phyloP scores from a whole-genome alignment of 2,888 invertebrate genomes.

The Pasiphila rectangulata region DNA sequence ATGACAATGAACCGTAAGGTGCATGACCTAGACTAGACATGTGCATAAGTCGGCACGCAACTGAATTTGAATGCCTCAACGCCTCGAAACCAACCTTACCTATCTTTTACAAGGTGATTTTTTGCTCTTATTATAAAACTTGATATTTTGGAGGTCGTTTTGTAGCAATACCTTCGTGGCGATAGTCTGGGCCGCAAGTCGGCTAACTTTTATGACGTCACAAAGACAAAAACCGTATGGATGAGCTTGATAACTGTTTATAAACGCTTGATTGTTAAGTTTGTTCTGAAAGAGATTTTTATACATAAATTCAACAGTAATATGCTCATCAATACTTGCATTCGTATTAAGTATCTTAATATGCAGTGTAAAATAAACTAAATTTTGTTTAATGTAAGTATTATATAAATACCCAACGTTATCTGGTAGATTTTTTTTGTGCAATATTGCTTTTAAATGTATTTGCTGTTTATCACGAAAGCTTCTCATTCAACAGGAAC shows the following conservation, averaged over 20 bases:
- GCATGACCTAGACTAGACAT: conserved; percentile 25
- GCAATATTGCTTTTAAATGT: no score
- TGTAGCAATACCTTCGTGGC: neutral
- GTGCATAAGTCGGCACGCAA: conserved; percentile 16
- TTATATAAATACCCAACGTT: no score
- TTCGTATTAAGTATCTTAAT: no score
- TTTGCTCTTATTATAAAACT: conserved; percentile 5
- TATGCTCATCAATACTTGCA: no score
- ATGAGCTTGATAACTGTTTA: neutral
- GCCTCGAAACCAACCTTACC: conserved; percentile 1
- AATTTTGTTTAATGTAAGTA: no score
- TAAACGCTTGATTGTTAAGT: neutral
- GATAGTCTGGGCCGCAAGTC: neutral
- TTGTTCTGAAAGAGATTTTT: neutral
- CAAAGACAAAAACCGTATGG: no score
- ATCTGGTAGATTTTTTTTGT: no score
- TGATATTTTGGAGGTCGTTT: conserved; percentile 5
- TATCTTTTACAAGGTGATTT: conserved; percentile 3
- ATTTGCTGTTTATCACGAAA: no score
- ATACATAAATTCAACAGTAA: neutral
- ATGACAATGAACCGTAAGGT: conserved; percentile 23
- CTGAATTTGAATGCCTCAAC: conserved; percentile 16
- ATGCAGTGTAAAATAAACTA: no score
- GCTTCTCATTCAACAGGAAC: no score
- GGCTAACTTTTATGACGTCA: neutral